Conservation (phyloP, 2,113 vertebrate species). For the Boulengeromyrus knoepffleri region DNA sequence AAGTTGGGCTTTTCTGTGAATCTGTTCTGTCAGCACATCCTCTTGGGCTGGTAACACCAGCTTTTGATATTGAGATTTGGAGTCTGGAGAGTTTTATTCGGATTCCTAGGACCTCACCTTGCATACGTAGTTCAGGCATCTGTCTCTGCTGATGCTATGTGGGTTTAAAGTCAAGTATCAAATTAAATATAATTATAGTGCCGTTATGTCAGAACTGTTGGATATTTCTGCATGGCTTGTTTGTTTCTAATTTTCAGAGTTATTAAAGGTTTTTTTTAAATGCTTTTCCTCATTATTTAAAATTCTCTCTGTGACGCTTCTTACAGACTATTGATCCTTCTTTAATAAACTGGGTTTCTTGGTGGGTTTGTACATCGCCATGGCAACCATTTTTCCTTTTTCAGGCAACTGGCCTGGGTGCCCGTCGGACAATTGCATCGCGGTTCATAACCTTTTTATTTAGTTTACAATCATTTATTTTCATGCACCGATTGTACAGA, state of each 20-base stretch:
- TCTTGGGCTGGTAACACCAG: background rate
- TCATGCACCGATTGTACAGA: background rate
- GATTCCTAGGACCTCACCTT: background rate
- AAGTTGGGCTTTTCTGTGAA: background rate
- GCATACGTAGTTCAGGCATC: background rate
- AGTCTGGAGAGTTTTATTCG: background rate
- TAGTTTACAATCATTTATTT: background rate
- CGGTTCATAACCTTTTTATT: background rate
- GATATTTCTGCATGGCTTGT: background rate
- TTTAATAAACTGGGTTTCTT: constrained; percentile 25
- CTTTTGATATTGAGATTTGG: background rate
- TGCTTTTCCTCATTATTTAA: constrained; percentile 16
- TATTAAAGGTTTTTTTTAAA: background rate
- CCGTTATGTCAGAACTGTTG: background rate
- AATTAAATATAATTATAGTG: background rate
- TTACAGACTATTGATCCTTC: constrained; percentile 26
- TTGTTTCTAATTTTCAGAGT: background rate
- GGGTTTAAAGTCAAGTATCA: background rate
- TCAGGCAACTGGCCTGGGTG: constrained; percentile 3
- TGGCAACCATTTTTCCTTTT: constrained; percentile 25
- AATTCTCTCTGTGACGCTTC: constrained; percentile 29
- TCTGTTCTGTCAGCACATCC: background rate
- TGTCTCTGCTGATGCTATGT: background rate
- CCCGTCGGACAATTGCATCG: background rate
- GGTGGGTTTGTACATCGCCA: constrained; percentile 23